Conservation (phyloP, 2,888 invertebrate genomes). For the Vesta saturnalis region DNA sequence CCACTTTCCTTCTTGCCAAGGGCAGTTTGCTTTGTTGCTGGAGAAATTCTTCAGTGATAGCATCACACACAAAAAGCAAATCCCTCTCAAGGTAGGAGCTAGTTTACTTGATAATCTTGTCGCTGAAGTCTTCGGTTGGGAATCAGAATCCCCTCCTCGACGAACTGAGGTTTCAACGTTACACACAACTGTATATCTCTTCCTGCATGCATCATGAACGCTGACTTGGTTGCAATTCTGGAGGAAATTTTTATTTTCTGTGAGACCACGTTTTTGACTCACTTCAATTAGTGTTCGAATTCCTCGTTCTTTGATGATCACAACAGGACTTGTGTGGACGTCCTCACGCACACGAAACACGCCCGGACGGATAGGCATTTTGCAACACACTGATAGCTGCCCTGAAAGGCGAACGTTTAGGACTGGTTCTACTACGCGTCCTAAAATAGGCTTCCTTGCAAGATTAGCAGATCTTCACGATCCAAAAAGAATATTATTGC, state of each 20-base stretch:
- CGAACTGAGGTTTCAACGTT: neutral
- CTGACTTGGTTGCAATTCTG: neutral
- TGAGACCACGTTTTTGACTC: neutral
- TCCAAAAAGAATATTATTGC: neutral
- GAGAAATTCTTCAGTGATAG: neutral
- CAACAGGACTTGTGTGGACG: too few relatives aligned
- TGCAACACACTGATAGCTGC: neutral
- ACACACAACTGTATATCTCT: too few relatives aligned
- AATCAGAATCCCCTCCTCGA: neutral
- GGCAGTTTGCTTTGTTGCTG: neutral
- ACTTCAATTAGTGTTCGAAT: neutral
- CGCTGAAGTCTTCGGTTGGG: neutral
- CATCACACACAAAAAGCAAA: neutral
- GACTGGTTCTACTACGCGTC: neutral
- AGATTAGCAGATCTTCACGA: neutral
- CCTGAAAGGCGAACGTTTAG: neutral
- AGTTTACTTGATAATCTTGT: neutral
- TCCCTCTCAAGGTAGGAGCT: neutral
- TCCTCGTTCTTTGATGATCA: too few relatives aligned
- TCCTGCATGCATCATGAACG: too few relatives aligned
- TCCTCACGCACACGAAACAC: too few relatives aligned
- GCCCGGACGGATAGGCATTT: neutral
- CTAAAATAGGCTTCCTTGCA: neutral
- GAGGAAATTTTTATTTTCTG: too few relatives aligned
- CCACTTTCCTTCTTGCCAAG: neutral